Evolutionary conservation across 2,113 vertebrate genomes (phyloP), one percentile per base, ranked within the genome.

Genomic region (Prochilodus magdalenae): DNA sequence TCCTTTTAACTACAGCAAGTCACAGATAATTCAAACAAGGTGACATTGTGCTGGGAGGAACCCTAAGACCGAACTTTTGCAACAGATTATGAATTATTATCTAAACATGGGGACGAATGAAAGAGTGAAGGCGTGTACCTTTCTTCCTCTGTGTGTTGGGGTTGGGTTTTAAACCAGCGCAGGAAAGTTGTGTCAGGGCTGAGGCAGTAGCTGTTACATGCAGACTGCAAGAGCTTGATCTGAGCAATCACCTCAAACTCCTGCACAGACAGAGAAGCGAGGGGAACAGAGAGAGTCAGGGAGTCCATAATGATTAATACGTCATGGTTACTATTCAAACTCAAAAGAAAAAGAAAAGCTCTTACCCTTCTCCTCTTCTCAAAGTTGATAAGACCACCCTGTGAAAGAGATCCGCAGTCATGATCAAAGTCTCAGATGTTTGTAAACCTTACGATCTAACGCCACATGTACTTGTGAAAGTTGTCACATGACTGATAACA

Each of bases 231-330:
- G 86, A 98, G 94, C 90, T 97, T 99, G 86, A 99, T 98, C 86
- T 99, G 96, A 40, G 96, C 97, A 0, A 99, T 97, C 66, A 99
- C 94, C 92, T 98, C 96, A 89, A 98, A 99, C 89, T 99, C 97
- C 97, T 98, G 87, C 51, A 81, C 33, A 77, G 81, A 85, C 3
- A 36, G 36, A 36, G 36, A 7, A 36, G 36, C 3, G 36, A 36
- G 36, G 7, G 36, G 7, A 36, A 36, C 36, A 36, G 36, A 36
- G 36, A 36, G 36, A 36, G 36, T 0, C 60, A 27, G 10, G 36
- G 72, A 73, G 67, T 22, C 18, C 29, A 33, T 22, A 7, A 4
- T 51, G 12, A 18, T 13, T 3, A 20, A 30, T 29, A 24, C 14
- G 20, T 67, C 18, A 40, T 44, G 66, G 33, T 24, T 12, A 70